phyloP scores from a whole-genome alignment of 2,888 invertebrate species.

The Plebejus anna region DNA sequence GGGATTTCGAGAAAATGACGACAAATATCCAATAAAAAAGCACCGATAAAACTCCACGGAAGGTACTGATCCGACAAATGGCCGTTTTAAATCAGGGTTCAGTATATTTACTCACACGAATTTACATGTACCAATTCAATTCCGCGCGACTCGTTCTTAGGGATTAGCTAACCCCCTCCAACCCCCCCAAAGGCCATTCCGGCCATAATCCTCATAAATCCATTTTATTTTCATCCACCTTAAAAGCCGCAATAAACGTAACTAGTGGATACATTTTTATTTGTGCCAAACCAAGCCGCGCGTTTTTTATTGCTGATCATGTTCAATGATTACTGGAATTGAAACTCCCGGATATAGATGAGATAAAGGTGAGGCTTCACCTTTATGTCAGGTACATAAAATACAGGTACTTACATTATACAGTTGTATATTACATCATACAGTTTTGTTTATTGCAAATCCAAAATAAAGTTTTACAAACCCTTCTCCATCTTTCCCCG shows the following conservation, averaged over 20 bases:
- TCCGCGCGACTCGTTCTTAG: constrained; percentile 64
- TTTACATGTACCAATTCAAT: constrained; percentile 78
- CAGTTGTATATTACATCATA: too few relatives aligned
- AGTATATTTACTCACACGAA: constrained; percentile 72
- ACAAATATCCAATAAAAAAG: constrained; percentile 31
- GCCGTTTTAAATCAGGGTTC: constrained; percentile 66
- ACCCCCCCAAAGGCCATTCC: constrained; percentile 53
- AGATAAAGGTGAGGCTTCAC: not conserved
- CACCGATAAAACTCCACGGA: constrained; percentile 34
- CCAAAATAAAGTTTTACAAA: not conserved
- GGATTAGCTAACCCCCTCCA: constrained; percentile 64
- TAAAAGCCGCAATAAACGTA: constrained; percentile 75
- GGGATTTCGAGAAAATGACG: constrained; percentile 1
- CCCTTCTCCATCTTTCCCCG: not conserved
- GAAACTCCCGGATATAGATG: not conserved
- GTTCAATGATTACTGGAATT: not conserved
- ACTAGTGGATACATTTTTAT: constrained; percentile 52
- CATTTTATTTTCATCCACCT: constrained; percentile 79
- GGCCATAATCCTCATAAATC: constrained; percentile 75
- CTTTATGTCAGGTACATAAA: too few relatives aligned
- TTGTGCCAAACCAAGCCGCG: constrained; percentile 16
- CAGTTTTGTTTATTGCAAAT: not conserved
- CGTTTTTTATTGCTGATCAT: constrained; percentile 15
- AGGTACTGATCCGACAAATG: constrained; percentile 56
- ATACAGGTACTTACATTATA: too few relatives aligned